phyloP scores from a whole-genome alignment of 2,888 invertebrate genomes.

The Abrostola triplasia region DNA sequence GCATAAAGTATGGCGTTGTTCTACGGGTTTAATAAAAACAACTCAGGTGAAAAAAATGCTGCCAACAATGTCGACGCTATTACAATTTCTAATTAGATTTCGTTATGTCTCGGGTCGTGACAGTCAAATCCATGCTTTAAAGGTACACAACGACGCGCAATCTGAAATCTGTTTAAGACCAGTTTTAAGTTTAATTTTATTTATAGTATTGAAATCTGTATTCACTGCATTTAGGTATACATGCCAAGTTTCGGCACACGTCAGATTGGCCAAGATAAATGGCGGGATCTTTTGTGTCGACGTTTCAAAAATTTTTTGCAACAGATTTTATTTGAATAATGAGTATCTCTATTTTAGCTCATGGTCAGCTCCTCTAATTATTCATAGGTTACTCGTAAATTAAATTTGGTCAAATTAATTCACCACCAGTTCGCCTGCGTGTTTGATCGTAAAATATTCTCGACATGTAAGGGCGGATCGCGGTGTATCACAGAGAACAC shows the following conservation, averaged over 20 bases:
- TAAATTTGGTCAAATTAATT: conserved; percentile 22
- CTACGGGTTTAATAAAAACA: no score
- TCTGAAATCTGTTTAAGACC: no score
- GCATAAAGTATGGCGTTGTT: no score
- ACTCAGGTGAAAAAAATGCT: no score
- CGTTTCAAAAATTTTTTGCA: background rate
- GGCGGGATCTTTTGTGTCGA: background rate
- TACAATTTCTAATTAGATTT: no score
- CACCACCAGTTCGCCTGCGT: conserved; percentile 31
- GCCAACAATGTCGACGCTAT: no score
- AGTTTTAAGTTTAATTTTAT: no score
- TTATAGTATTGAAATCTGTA: background rate
- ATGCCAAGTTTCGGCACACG: background rate
- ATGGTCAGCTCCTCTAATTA: conserved; percentile 34
- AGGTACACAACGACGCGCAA: no score
- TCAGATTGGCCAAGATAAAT: background rate
- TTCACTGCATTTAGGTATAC: background rate
- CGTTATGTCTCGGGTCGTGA: no score
- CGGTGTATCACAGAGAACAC: conserved; percentile 64
- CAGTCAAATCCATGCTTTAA: no score
- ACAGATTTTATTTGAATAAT: conserved; percentile 7
- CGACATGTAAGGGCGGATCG: conserved; percentile 66
- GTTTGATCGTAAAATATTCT: conserved; percentile 68
- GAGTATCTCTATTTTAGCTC: conserved; percentile 30
- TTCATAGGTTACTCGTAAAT: conserved; percentile 4